These are phyloP conservation scores for Toxotes jaculatrix DNA, from an alignment of 2,113 vertebrate genomes.

Conservation along the genomic window DNA sequence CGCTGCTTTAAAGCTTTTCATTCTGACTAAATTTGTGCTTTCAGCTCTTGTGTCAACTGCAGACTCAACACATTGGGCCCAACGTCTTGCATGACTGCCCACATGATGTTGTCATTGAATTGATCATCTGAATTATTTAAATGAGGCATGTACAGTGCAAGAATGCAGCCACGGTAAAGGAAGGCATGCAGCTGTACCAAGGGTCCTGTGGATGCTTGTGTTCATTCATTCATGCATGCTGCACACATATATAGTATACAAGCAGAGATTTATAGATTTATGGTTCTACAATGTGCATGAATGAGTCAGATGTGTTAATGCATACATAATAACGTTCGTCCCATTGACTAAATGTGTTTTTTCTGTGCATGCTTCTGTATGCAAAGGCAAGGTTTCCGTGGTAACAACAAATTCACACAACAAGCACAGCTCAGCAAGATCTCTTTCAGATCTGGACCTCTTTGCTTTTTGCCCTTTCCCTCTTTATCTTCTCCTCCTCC, in stretches of 20 bases:
- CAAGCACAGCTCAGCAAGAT: slow-evolving; percentile 24
- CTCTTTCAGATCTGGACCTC: background rate
- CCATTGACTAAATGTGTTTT: slow-evolving; percentile 25
- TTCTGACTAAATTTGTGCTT: background rate
- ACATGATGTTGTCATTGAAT: slow-evolving; percentile 36
- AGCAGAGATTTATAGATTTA: slow-evolving; percentile 2
- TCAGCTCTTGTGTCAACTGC: background rate
- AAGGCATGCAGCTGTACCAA: background rate
- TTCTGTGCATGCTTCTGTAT: background rate
- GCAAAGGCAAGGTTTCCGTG: slow-evolving; percentile 26
- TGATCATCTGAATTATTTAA: slow-evolving; percentile 67
- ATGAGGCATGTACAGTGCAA: background rate
- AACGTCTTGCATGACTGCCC: background rate
- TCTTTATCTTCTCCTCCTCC: background rate
- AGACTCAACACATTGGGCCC: background rate
- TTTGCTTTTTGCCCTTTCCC: slow-evolving; percentile 1
- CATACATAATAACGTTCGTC: slow-evolving; percentile 17
- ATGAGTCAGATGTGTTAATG: slow-evolving; percentile 47
- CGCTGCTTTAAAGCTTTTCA: background rate
- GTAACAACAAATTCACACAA: slow-evolving; percentile 32
- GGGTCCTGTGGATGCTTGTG: slow-evolving; percentile 4
- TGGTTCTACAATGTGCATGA: slow-evolving; percentile 28
- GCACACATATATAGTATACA: background rate
- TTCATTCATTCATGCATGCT: slow-evolving; percentile 23
- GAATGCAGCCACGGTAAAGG: background rate